Evolutionary conservation across 2,797 vertebrate species (phyloP).

Genomic region (Periophthalmus magnuspinnatus): DNA sequence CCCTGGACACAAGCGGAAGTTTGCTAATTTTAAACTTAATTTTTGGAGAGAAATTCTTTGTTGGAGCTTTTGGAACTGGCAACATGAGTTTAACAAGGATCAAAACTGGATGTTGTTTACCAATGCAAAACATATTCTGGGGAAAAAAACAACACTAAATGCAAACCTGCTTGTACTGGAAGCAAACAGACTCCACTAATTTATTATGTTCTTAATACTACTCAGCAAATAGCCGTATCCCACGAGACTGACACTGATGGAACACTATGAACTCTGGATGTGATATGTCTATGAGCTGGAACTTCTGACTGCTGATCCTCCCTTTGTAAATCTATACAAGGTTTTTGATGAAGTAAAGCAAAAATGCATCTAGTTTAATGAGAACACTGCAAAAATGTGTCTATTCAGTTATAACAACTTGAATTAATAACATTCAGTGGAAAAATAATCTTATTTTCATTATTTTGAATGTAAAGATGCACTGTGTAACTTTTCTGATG

Average conservation of each 20-base stretch:
- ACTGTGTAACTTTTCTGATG: no score
- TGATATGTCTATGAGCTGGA: constrained; percentile 35
- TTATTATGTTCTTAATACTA: constrained; percentile 8
- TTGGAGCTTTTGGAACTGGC: background rate
- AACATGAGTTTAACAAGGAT: background rate
- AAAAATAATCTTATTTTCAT: background rate
- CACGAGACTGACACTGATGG: constrained; percentile 5
- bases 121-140: background rate
- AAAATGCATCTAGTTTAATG: background rate
- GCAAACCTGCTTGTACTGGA: constrained; percentile 14
- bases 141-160: constrained; percentile 28
- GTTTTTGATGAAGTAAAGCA: constrained; percentile 9
- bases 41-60: background rate
- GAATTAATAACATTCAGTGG: background rate
- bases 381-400: background rate
- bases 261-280: constrained; percentile 16
- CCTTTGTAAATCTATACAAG: constrained; percentile 9
- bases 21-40: background rate
- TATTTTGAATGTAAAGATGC: background rate
- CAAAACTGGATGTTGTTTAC: background rate
- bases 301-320: constrained; percentile 11
- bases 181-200: constrained; percentile 11
- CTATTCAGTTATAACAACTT: background rate
- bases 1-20: background rate
- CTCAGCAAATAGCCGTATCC: constrained; percentile 6